A percentile compares a stretch with the other conserved stretches of the same genome.
Conservation (phyloP, 2,797 vertebrate species). For the Hypotaenidia okinawae region DNA sequence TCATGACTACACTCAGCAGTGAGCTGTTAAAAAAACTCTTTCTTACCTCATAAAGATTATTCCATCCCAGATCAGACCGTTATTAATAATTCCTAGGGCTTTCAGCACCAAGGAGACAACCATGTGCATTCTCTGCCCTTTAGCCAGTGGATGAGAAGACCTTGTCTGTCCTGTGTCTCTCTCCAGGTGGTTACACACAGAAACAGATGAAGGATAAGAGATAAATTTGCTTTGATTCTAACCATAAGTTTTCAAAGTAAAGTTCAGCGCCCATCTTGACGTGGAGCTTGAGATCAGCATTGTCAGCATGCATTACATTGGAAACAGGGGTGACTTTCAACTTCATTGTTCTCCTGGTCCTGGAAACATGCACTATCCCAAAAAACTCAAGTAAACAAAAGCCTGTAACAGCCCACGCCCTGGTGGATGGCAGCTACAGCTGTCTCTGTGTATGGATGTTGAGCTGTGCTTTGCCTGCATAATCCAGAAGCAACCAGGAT, state of each 20-base stretch:
- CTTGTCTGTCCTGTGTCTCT: not conserved
- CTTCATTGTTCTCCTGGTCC: not conserved
- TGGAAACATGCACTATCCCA: not conserved
- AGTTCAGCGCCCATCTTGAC: fast-evolving
- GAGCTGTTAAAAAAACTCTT: not conserved
- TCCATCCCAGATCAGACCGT: not conserved
- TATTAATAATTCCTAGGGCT: not conserved
- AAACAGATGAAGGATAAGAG: not conserved
- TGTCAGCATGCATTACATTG: not conserved
- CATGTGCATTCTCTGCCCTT: not conserved
- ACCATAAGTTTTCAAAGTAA: not conserved
- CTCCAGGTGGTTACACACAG: not conserved
- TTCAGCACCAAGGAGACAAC: not conserved
- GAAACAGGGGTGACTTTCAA: not conserved
- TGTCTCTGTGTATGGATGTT: fast-evolving
- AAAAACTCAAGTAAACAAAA: not conserved
- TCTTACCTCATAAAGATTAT: not conserved
- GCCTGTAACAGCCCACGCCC: not conserved
- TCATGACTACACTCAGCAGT: not conserved
- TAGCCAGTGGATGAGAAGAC: not conserved
- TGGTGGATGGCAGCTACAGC: not conserved
- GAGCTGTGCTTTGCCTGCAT: not conserved
- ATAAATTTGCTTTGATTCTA: not conserved
- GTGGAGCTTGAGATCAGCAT: not conserved
- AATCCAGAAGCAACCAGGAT: not conserved